Percentiles rank a stretch among this genome's conserved stretches.
Evolutionary conservation across 1,140 invertebrate genomes (phyloP).

Genomic region (Elysia chlorotica): DNA sequence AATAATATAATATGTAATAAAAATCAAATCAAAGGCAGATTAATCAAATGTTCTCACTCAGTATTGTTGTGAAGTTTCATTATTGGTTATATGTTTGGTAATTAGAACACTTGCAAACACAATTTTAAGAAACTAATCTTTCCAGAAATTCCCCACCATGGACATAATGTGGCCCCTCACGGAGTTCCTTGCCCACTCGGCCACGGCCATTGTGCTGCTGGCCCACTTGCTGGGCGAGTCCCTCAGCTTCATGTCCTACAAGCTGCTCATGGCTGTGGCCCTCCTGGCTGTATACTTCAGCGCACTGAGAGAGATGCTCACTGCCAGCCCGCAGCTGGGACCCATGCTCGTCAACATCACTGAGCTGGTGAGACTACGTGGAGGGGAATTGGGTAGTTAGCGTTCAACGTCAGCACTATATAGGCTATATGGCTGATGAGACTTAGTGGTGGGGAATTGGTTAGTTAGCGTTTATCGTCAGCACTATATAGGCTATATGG

Average conservation of each 20-base stretch:
- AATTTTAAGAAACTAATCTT: neutral
- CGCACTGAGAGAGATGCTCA: constrained; percentile 59
- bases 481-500: neutral
- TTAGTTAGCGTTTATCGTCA: neutral
- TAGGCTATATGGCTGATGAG: neutral
- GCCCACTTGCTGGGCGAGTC: constrained; percentile 47
- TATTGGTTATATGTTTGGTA: no score
- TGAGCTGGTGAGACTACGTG: constrained; percentile 55
- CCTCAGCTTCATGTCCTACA: constrained; percentile 41
- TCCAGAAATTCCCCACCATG: constrained; percentile 37
- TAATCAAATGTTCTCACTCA: no score
- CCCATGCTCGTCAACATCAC: constrained; percentile 61
- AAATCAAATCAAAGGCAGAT: no score
- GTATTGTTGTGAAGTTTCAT: no score
- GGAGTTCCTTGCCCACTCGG: neutral
- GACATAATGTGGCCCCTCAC: constrained; percentile 31
- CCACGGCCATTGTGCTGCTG: constrained; percentile 39
- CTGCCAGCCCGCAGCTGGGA: constrained; percentile 63
- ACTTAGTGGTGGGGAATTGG: neutral
- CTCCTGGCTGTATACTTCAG: constrained; percentile 64
- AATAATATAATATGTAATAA: no score
- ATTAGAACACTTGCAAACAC: no score
- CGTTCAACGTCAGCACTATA: neutral
- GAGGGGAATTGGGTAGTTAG: neutral
- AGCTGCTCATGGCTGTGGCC: constrained; percentile 47